Evolutionary conservation across 1,140 invertebrate genomes (phyloP), one percentile per base, ranked within the genome.

Genomic region (Leptopilina boulardi): DNA sequence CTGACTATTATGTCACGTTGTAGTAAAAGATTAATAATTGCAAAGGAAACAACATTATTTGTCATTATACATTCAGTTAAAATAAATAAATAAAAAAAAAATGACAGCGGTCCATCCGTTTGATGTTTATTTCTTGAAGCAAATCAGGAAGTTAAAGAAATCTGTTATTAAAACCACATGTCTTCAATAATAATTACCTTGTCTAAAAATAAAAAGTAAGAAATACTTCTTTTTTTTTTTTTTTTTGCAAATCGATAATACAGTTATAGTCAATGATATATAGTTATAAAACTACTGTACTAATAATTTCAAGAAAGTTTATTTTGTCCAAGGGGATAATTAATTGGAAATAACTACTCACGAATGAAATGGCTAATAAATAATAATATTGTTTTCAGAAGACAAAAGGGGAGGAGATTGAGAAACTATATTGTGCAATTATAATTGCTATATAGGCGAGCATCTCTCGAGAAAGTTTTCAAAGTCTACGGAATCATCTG

Each of bases 341-440:
- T 13, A 66, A 66, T 66, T 66, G 26, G 1, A 66, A 66, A 4
- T 66, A 5, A 66, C 23, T 23, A 23, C 13, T 59, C 2, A 13
- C 3, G 56, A 13, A n/a, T 30, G 15, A 66, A 3, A 15, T 66
- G 23, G 30, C 23, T 30, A 26, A 30, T 66, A 30, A 30, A 26
- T 66, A 30, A 6, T 19, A 54, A 21, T 19, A 30, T 66, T 66
- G 23, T 30, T 30, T 26, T 66, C 19, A 21, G 54, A 70, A 47
- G 19, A 72, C 56, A 77, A 73, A 41, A 21, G 47, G 38, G 10
- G 41, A 13, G 23, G 18, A n/a, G 72, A 34, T 75, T n/a, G 42
- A n/a, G 30, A 54, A 76, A 70, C 83, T 81, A 80, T 78, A 79
- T 86, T 86, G 86, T 87, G 86, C 79, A 86, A 87, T 83, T 84